These are phyloP conservation scores for Sarcoramphus papa DNA, from an alignment of 2,797 vertebrate genomes.

Conservation along the genomic window DNA sequence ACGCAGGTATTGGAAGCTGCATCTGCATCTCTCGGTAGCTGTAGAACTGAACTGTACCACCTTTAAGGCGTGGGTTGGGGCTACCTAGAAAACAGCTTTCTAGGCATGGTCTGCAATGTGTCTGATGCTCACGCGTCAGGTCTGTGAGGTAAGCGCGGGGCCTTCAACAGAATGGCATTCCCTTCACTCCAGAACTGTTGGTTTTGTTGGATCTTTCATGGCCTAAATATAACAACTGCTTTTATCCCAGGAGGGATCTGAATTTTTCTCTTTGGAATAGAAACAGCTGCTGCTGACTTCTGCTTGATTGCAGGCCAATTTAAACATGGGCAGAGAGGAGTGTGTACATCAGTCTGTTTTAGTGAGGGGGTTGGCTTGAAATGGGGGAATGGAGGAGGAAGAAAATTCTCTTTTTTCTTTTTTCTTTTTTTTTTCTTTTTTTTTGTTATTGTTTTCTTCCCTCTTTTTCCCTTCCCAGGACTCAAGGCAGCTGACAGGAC, in stretches of 20 bases:
- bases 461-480: constrained; percentile 69
- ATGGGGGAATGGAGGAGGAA: background rate
- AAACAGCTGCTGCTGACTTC: constrained; percentile 1
- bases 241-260: background rate
- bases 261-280: background rate
- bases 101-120: background rate
- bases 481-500: constrained; percentile 86
- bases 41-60: background rate
- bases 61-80: background rate
- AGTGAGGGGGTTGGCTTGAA: background rate
- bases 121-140: background rate
- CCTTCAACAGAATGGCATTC: background rate
- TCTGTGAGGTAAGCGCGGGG: background rate
- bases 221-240: background rate
- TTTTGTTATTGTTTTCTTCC: background rate
- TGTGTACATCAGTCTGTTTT: background rate
- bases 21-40: background rate
- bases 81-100: background rate
- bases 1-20: constrained; percentile 83
- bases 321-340: background rate
- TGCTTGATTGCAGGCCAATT: background rate
- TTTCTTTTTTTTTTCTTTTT: background rate
- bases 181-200: background rate
- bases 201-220: background rate
- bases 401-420: background rate